Base-by-base conservation (phyloP, 2,113 vertebrate genomes). In the Pituophis catenifer region DNA sequence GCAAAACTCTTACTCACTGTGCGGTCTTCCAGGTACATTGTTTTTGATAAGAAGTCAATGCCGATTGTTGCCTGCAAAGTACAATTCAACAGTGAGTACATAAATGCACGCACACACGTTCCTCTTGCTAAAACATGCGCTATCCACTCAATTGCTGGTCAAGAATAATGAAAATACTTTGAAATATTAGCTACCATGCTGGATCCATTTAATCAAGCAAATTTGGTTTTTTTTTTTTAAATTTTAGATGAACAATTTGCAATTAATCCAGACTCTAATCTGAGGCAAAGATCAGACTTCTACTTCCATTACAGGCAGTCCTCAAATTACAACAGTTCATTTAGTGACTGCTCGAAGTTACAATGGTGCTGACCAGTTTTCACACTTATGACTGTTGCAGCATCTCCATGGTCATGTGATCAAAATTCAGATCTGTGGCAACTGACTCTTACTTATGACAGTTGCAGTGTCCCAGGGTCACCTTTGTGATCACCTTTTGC, bases 31-130 rank as follows among this genome's bases (percentile, higher is more conserved):
- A 99, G 98, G 95, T 99, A 99, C 99, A 99, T 99, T 86, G 99
- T 99, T 99, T 99, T 99, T 33, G 99, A 99, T 97, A 99, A 98
- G 98, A 99, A 99, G 97, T 99, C 99, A 89, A 99, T 99, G 98
- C 99, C 99, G 98, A 99, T 99, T 93, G 99, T 99, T 96, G 99
- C 99, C 99, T 99, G 97, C 54, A 97, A 97, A 95, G 94, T 8
- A 93, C 81, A 94, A 58, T 92, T 55, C n/a, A 93, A 93, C 86
- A 94, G 90, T 92, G 92, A 91, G 87, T 21, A 93, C 89, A 89
- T 19, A 92, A 52, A 57, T 93, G 88, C 92, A 59, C 8, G 23
- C 58, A 2, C 65, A n/a, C 29, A n/a, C 29, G 1, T 2, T 93
- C 53, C 75, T 81, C 3, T 48, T 86, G 48, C 26, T 23, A 29